Percentiles rank a stretch among this genome's conserved stretches.
Evolutionary conservation across 2,113 vertebrate species (phyloP).

Genomic region (Pachyramphus minor): DNA sequence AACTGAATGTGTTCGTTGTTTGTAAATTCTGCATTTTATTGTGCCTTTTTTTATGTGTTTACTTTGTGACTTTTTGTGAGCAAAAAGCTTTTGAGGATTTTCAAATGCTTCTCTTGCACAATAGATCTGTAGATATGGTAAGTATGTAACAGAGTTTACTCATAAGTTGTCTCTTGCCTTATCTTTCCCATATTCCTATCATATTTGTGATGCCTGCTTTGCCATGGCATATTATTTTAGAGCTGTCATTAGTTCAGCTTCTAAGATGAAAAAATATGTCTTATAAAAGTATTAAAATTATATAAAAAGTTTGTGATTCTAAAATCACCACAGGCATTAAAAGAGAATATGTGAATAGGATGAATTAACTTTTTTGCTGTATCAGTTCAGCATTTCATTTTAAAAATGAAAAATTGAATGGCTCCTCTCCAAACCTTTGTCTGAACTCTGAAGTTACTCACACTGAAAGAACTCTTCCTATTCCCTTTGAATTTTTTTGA

Average conservation of each 20-base stretch:
- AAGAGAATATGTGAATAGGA: neutral
- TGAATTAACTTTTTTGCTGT: neutral
- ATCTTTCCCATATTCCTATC: neutral
- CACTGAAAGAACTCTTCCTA: neutral
- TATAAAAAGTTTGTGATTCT: neutral
- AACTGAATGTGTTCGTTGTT: neutral
- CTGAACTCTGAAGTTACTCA: neutral
- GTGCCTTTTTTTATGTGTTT: neutral
- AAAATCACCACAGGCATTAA: neutral
- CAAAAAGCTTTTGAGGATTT: neutral
- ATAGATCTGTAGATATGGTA: neutral
- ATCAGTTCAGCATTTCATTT: neutral
- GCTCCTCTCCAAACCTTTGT: neutral
- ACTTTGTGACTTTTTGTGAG: neutral
- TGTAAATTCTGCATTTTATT: neutral
- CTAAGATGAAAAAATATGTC: neutral
- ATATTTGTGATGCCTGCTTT: neutral
- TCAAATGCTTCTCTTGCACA: neutral
- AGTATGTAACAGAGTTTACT: neutral
- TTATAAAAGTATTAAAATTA: neutral
- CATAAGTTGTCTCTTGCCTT: neutral
- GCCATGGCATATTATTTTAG: neutral
- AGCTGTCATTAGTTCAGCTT: neutral
- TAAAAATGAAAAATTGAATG: neutral
- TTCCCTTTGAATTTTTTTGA: neutral